Percentiles rank a stretch among this genome's conserved stretches.
Conservation (phyloP, 2,888 invertebrate genomes). For the Beris chalybata region DNA sequence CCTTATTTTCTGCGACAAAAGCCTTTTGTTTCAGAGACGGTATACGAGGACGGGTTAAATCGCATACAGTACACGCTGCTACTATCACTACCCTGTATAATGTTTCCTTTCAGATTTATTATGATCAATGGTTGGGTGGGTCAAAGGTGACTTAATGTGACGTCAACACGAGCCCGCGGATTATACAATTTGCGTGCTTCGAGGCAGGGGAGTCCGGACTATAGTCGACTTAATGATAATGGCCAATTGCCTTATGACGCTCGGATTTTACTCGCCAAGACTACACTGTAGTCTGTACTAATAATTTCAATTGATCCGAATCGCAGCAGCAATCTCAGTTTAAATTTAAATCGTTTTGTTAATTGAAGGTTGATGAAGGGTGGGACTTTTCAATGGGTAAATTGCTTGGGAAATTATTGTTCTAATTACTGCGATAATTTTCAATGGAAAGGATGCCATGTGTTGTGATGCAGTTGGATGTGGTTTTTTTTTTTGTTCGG, state of each 20-base stretch:
- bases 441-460: no score
- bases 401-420: no score
- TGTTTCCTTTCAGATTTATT: conserved; percentile 11
- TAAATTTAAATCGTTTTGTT: no score
- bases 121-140: conserved; percentile 15
- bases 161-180: conserved; percentile 20
- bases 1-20: no score
- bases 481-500: no score
- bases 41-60: no score
- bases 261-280: background rate
- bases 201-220: conserved; percentile 1
- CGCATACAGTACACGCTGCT: no score
- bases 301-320: conserved; percentile 27
- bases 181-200: conserved; percentile 26
- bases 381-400: no score
- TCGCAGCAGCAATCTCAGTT: background rate
- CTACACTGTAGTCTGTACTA: background rate
- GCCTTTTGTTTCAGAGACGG: no score
- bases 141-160: conserved; percentile 29
- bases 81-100: background rate
- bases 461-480: no score
- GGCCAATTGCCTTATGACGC: conserved; percentile 17
- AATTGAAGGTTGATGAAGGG: no score
- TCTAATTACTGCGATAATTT: no score
- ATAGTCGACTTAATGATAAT: conserved; percentile 15